Base-by-base conservation (phyloP, 2,113 vertebrate species). In the Promerops cafer region DNA sequence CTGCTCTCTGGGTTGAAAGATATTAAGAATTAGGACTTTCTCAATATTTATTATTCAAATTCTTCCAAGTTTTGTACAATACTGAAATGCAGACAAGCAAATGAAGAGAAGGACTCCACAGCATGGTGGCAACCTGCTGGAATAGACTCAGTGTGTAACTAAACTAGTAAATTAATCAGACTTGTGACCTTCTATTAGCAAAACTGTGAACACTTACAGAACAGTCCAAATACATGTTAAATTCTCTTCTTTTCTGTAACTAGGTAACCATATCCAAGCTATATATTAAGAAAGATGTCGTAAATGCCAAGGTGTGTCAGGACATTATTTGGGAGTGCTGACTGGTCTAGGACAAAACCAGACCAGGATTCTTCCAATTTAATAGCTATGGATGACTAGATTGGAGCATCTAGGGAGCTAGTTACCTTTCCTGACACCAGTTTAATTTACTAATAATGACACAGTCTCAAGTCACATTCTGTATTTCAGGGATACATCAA, bases 211-310 rank as follows among this genome's bases (percentile, higher is more conserved):
- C 17, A 45, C 2, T 54, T 78, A 57, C 1, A 2, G n/a, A 84
- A 57, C 7, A 70, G 13, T 60, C 20, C 11, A 87, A 30, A 74
- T 23, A 8, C 5, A 30, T 24, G 2, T 31, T 57, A 39, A 57
- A 53, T 69, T 76, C 0, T 53, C 12, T 83, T 42, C 4, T 42
- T 40, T 81, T 83, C 31, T 57, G 12, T 52, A 80, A 52, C 18
- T 52, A 27, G 1, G 16, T 42, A 79, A 22, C 9, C 2, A 33
- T 60, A 60, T 77, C 11, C 13, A 66, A 81, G 22, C 5, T 39
- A 42, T 13, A 0, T 61, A 15, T 52, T 50, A 40, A 6, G 7
- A 47, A 72, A 76, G 10, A 35, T 45, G 8, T 39, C 0, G 0
- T 40, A 75, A 60, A 23, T 35, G 16, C 2, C 26, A 87, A 44